Base-by-base conservation (phyloP, 2,797 vertebrate species). In the Aeoliscus strigatus region DNA sequence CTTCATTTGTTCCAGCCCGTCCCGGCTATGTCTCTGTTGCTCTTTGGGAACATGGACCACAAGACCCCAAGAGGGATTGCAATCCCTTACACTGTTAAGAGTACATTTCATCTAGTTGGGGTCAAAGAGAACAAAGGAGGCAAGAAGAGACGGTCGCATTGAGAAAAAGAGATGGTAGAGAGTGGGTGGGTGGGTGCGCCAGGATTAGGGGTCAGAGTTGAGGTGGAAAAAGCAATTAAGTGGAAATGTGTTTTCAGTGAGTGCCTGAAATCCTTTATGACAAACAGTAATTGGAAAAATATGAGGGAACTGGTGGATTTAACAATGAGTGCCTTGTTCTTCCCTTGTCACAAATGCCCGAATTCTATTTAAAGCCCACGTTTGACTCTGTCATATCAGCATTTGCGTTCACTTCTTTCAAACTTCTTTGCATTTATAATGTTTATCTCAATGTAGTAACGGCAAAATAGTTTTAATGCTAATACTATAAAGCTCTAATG, bases 221-320 rank as follows among this genome's bases (percentile, higher is more conserved):
- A 50, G 52, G 56, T 28, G 55, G 44, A 49, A 60, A 64, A 60
- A 46, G 52, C 72, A 31, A 67, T 79, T 86, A 68, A 86, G 73
- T 83, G 70, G 68, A 86, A 87, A 86, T 83, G 87, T 71, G 73
- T 84, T 88, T 86, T 79, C 47, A 71, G 70, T 70, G 63, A 66
- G 60, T 71, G 72, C 27, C 62, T 57, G 67, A 77, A 75, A 70
- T 77, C 66, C 75, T 64, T 80, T 59, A 47, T 73, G 86, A 82
- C 60, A 67, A 65, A 65, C 60, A 49, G 66, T 84, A 86, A 87
- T 87, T 83, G 76, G 59, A 86, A 86, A 84, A 86, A 84, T 66
- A 60, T 85, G 86, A 80, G 51, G 61, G 69, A 86, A 82, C 80
- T 65, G 53, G 66, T 59, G 57, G 54, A 66, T 77, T 84, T 68